Base-by-base conservation (phyloP, 2,113 vertebrate genomes). In the Chionomys nivalis region DNA sequence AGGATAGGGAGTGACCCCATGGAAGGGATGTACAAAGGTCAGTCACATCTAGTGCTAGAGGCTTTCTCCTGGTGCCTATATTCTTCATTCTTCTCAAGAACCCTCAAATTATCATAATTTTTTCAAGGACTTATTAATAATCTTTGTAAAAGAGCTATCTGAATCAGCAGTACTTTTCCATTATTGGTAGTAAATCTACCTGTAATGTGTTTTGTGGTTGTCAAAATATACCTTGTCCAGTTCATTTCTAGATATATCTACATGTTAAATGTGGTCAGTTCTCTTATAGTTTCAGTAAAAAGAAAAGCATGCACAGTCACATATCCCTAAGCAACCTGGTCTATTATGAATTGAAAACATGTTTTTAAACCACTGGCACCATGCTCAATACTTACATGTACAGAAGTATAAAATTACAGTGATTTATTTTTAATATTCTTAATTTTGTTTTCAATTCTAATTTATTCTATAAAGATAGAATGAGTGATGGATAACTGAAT, bases 41-140 rank as follows among this genome's bases (percentile, higher is more conserved):
- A 73, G 33, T 78, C 6, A 73, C 39, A 78, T 47, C 12, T 33
- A 87, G 0, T 82, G 33, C 23, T 39, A 0, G 72, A 63, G 39
- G 9, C 21, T 73, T 16, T 52, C 77, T 90, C 72, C 31, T 19
- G 9, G 52, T 8, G 70, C 49, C n/a, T 49, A 17, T 21, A 12
- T 61, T 21, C 26, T 92, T 28, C 65, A 33, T 65, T 87, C 19
- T 8, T 49, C 68, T 94, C 33, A n/a, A 52, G 42, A 83, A 24
- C n/a, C 44, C 91, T 73, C 39, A 55, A 24, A 39, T 55, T 23
- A 26, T 17, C 7, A 28, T 68, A 93, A 44, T 95, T 93, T 61
- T 94, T 87, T 47, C 33, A 91, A 91, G 31, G 24, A n/a, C 66
- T 95, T 66, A 82, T 91, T 91, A 81, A 89, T 91, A 85, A 39